Conservation (phyloP, 2,888 invertebrate species). For the Lithophane semibrunnea region DNA sequence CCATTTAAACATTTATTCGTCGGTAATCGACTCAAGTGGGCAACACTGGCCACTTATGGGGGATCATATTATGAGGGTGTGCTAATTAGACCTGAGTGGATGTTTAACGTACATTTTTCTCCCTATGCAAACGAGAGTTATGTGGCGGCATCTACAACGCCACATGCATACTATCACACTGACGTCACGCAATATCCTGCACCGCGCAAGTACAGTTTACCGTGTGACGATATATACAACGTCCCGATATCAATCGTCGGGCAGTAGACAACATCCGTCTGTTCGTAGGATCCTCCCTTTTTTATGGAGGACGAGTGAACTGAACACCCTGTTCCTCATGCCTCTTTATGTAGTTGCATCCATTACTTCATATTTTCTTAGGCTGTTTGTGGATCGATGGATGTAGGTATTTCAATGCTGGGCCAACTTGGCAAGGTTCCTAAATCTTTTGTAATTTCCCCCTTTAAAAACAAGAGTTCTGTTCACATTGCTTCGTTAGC, state of each 20-base stretch:
- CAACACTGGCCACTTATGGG: constrained; percentile 34
- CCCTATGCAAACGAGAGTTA: neutral
- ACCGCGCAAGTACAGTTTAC: too few relatives aligned
- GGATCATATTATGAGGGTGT: constrained; percentile 43
- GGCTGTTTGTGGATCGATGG: neutral
- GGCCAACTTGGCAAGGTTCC: neutral
- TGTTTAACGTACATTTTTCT: neutral
- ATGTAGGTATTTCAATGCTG: neutral
- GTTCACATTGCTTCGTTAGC: neutral
- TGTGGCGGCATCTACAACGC: too few relatives aligned
- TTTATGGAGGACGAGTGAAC: too few relatives aligned
- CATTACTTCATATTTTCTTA: neutral
- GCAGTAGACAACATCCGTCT: too few relatives aligned
- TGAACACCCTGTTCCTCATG: too few relatives aligned
- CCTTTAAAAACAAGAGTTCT: neutral
- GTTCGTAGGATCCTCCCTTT: too few relatives aligned
- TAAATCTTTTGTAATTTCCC: too few relatives aligned
- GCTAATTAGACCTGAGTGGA: constrained; percentile 34
- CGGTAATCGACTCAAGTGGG: constrained; percentile 32
- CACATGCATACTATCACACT: too few relatives aligned
- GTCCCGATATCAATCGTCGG: too few relatives aligned
- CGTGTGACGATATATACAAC: too few relatives aligned
- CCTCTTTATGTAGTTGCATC: neutral
- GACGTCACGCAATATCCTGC: too few relatives aligned
- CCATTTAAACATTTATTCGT: constrained; percentile 38